These are phyloP conservation scores for Lasioglossum baleicum DNA, from an alignment of 1,140 invertebrate genomes.

Conservation along the genomic window DNA sequence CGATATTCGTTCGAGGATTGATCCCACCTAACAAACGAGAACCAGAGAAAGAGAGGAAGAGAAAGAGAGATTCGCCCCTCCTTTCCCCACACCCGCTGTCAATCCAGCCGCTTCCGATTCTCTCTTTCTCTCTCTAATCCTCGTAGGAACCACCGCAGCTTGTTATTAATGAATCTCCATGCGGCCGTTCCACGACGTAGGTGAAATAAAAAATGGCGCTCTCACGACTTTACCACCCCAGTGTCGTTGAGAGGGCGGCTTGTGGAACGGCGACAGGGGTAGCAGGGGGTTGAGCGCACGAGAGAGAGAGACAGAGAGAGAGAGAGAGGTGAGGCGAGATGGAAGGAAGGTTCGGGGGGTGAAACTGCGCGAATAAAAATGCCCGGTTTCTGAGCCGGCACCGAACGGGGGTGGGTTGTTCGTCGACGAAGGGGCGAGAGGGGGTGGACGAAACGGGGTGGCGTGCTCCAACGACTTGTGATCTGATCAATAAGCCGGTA, in stretches of 20 bases:
- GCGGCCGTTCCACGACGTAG: constrained; percentile 58
- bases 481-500: constrained; percentile 79
- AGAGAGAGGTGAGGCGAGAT: constrained; percentile 58
- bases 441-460: constrained; percentile 68
- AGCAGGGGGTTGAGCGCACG: too few relatives aligned
- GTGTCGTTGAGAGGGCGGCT: constrained; percentile 65
- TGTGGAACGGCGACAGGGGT: constrained; percentile 51
- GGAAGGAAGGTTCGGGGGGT: constrained; percentile 62
- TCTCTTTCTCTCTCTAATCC: constrained; percentile 61
- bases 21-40: constrained; percentile 45
- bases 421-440: constrained; percentile 29
- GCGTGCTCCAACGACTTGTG: constrained; percentile 74
- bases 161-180: constrained; percentile 72
- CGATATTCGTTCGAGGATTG: constrained; percentile 47
- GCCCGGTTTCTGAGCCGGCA: constrained; percentile 70
- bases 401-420: not conserved
- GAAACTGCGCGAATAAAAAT: constrained; percentile 78
- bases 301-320: constrained; percentile 51
- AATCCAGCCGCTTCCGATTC: constrained; percentile 7
- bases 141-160: constrained; percentile 63
- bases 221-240: constrained; percentile 67
- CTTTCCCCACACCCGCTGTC: not conserved
- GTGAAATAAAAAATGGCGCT: constrained; percentile 72
- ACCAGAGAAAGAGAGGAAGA: too few relatives aligned
- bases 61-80: too few relatives aligned